Evolutionary conservation across 2,797 vertebrate species (phyloP).

Genomic region (Aphelocoma californica): DNA sequence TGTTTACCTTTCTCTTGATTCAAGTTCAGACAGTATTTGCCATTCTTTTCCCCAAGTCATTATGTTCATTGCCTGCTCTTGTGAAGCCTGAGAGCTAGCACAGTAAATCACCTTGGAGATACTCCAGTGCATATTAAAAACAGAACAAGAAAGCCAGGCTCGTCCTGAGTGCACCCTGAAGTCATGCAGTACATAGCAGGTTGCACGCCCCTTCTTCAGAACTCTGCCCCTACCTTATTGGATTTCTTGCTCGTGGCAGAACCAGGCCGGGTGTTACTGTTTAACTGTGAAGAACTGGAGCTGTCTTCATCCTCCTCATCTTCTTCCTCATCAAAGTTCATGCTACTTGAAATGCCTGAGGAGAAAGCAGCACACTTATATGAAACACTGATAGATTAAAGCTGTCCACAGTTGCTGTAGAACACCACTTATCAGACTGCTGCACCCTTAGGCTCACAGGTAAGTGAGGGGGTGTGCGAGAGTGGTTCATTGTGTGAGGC

Average conservation of each 20-base stretch:
- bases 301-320: constrained; percentile 97
- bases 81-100: background rate
- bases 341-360: constrained; percentile 95
- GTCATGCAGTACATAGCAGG: background rate
- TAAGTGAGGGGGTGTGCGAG: background rate
- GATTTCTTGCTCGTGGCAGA: constrained; percentile 97
- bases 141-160: background rate
- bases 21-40: constrained; percentile 26
- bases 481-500: background rate
- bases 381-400: background rate
- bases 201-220: background rate
- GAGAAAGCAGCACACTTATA: background rate
- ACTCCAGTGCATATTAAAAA: background rate
- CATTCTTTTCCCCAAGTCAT: background rate
- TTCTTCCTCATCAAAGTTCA: constrained; percentile 97
- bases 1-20: constrained; percentile 21
- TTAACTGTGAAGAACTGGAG: constrained; percentile 95
- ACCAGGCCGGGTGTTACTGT: constrained; percentile 94
- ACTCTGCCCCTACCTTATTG: constrained; percentile 79
- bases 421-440: background rate
- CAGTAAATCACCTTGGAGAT: background rate
- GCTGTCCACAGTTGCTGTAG: background rate
- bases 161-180: background rate
- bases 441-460: background rate
- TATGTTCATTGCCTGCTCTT: background rate